Conservation (phyloP, 2,888 invertebrate species). For the Thysanoteuthis rhombus region DNA sequence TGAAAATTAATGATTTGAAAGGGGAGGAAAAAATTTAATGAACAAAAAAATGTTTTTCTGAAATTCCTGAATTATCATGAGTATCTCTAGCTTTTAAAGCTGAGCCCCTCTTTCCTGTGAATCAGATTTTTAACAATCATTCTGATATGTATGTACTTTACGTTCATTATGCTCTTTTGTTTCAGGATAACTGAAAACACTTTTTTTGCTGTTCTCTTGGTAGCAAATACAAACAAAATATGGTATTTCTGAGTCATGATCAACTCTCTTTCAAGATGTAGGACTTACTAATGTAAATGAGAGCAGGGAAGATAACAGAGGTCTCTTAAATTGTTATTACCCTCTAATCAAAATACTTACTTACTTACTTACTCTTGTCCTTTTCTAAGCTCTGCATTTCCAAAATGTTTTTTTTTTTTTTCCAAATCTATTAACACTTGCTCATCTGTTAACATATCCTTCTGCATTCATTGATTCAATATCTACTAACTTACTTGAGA, state of each 20-base stretch:
- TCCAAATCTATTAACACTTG: neutral
- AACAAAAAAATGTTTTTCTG: neutral
- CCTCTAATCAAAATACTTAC: neutral
- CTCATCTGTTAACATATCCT: neutral
- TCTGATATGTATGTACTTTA: neutral
- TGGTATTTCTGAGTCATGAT: neutral
- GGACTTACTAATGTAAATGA: neutral
- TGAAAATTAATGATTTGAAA: neutral
- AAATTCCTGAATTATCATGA: neutral
- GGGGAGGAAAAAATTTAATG: neutral
- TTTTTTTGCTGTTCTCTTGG: neutral
- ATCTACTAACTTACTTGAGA: neutral
- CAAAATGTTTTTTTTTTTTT: neutral
- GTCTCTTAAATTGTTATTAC: neutral
- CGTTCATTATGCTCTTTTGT: neutral
- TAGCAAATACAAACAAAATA: neutral
- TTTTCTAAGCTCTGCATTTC: neutral
- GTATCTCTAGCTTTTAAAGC: neutral
- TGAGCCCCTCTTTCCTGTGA: neutral
- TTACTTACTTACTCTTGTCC: neutral
- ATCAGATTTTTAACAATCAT: neutral
- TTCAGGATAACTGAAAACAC: slow-evolving; percentile 14
- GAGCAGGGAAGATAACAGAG: neutral
- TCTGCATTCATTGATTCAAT: neutral
- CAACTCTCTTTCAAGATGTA: neutral